Evolutionary conservation across 1,140 invertebrate species (phyloP), one percentile per base, ranked within the genome.

Genomic region (Mamestra configurata): DNA sequence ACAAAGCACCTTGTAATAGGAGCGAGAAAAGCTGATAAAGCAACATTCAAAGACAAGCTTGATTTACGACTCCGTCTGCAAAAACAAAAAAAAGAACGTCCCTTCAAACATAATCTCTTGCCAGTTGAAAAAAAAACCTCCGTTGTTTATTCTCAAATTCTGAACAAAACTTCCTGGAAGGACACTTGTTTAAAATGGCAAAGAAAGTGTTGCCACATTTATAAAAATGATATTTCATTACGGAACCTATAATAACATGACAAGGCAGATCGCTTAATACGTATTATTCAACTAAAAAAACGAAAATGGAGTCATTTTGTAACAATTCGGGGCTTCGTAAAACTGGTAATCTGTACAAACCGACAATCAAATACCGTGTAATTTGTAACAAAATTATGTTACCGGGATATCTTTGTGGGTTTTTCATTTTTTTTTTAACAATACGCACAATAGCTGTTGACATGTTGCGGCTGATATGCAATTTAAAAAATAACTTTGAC

Each of bases 341-440:
- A 90, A 90, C 89, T 82, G 88, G 89, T 90, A 92, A 93, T 93
- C 92, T 91, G 89, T 84, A 89, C 87, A 89, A 87, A 91, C 90
- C 88, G 80, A 89, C 93, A 90, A 91, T 90, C 91, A 88, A 85
- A 82, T 77, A 82, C 82, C 87, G 75, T 89, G 84, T 93, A 91
- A 92, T 93, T 92, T 93, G 82, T 88, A 87, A 92, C 90, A 90
- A 93, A 92, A 90, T 90, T 92, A 89, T 93, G 86, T 88, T 87
- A 93, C 92, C 89, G 84, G 89, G 89, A 90, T 86, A 85, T 87
- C 86, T 88, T 91, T 90, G 89, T 89, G 81, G 89, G 82, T 86
- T 87, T 89, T 85, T 83, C 79, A 87, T 86, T 90, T 88, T 92
- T 89, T 84, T 86, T 82, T 81, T 79, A 59, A 90, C 86, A 90